Conservation (phyloP, 2,113 vertebrate species). For the Panthera uncia region DNA sequence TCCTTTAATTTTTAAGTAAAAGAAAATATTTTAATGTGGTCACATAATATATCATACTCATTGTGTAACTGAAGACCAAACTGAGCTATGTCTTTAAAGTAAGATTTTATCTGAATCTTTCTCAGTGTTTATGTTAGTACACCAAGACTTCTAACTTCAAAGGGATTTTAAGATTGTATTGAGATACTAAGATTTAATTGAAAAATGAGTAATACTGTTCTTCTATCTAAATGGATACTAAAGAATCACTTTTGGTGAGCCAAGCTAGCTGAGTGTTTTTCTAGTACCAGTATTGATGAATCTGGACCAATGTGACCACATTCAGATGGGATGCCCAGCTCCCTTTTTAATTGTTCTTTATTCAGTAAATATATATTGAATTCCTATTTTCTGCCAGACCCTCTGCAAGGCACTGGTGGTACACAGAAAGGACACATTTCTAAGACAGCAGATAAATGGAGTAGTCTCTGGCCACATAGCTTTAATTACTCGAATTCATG, state of each 20-base stretch:
- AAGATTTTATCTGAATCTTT: not conserved
- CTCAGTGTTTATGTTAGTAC: not conserved
- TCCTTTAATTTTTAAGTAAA: conserved; percentile 17
- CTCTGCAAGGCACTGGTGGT: not conserved
- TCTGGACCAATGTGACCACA: not conserved
- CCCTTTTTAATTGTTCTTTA: not conserved
- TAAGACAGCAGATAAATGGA: not conserved
- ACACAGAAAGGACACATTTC: not conserved
- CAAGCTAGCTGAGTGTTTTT: not conserved
- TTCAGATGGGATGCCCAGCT: not conserved
- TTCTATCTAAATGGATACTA: not conserved
- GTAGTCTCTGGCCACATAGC: not conserved
- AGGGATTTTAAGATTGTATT: not conserved
- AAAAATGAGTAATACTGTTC: not conserved
- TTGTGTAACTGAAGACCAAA: conserved; percentile 3
- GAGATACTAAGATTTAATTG: conserved; percentile 5
- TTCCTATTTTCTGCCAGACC: not conserved
- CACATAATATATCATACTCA: not conserved
- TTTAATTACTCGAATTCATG: conserved; percentile 12
- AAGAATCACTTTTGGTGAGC: not conserved
- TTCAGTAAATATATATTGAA: not conserved
- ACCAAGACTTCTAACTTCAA: not conserved
- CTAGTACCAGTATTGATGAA: not conserved
- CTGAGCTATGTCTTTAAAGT: not conserved
- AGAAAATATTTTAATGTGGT: conserved; percentile 9